Evolutionary conservation across 2,113 vertebrate genomes (phyloP).

Genomic region (Gallinago undulata): DNA sequence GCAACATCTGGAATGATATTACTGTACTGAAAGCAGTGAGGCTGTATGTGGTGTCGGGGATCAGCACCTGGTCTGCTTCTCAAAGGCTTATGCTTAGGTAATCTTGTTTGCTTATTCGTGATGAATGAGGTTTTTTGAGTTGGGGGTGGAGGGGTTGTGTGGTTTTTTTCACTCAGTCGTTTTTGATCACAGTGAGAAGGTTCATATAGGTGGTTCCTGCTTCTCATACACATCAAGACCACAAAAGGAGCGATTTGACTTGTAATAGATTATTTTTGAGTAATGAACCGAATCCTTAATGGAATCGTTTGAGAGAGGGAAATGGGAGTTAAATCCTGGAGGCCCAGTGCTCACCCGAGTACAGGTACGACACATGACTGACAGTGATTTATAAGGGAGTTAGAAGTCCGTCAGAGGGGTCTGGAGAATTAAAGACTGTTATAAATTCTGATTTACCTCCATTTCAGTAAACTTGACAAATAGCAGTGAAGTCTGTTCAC

Average conservation of each 20-base stretch:
- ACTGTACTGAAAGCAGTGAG: neutral
- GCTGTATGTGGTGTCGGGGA: neutral
- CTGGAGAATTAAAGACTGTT: neutral
- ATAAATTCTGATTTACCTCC: neutral
- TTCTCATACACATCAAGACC: neutral
- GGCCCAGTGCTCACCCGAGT: neutral
- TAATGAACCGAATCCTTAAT: neutral
- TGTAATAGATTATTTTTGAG: neutral
- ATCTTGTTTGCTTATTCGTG: neutral
- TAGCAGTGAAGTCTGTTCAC: neutral
- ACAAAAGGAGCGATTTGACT: neutral
- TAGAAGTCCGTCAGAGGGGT: neutral
- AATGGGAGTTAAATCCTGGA: neutral
- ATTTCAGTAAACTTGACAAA: neutral
- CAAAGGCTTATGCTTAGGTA: neutral
- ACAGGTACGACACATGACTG: neutral
- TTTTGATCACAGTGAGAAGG: neutral
- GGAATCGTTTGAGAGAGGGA: neutral
- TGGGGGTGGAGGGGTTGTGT: neutral
- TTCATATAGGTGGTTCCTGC: neutral
- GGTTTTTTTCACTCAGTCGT: neutral
- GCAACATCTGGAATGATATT: neutral
- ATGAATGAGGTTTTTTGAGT: neutral
- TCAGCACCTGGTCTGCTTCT: neutral
- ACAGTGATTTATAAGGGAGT: neutral